Evolutionary conservation across 2,113 vertebrate species (phyloP), one percentile per base, ranked within the genome.

Genomic region (Perognathus longimembris): DNA sequence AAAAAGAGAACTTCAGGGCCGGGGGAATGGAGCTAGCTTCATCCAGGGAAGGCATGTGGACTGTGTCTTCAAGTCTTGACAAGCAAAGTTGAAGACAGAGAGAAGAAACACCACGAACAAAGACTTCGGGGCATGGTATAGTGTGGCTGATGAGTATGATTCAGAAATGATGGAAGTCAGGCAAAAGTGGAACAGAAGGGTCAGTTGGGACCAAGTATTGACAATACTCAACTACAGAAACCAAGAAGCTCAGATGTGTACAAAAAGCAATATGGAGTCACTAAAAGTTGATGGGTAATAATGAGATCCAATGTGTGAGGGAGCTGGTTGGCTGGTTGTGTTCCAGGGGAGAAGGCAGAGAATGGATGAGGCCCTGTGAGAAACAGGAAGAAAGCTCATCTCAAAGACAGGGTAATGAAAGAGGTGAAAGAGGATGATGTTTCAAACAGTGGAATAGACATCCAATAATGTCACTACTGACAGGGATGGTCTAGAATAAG

Each of bases 11-110:
- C 75, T 89, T 77, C 57, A 80, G 69, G 80, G n/a, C 73, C 66
- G 45, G 50, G 54, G 90, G 77, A 92, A 73, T 66, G 50, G 76
- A 86, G 61, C 86, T 26, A 14, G 75, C 57, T 67, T 80, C 76
- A 59, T 12, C 3, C 21, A 70, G 7, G 42, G 38, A 45, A 85
- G 45, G 28, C 67, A 40, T 81, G 50, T n/a, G 38, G 92, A 69
- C 70, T 40, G 42, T 67, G 83, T 88, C 92, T 93, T 54, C 83
- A 78, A 92, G 85, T 77, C 85, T 79, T 80, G 80, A 89, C 83
- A 95, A 90, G 86, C 24, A 59, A 54, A 73, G 80, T 92, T 73
- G 91, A 77, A 26, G 63, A 24, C 15, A n/a, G 86, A 91, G 45
- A 89, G 73, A 45, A 91, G 42, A 64, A 7, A 30, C 59, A 40